Base-by-base conservation (phyloP, 1,140 invertebrate genomes). In the Drosophila guanche region DNA sequence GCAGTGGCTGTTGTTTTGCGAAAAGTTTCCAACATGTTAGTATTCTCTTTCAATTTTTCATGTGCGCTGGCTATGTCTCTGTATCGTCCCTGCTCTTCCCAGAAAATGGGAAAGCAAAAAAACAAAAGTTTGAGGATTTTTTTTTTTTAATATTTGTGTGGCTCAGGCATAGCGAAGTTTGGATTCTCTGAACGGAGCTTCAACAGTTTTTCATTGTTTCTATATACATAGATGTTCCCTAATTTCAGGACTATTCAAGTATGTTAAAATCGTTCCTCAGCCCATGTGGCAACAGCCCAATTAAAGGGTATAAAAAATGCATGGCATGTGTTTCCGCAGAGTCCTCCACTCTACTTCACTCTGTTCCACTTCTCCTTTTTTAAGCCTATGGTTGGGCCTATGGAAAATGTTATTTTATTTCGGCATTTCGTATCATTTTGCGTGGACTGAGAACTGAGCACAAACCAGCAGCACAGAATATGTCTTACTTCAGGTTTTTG, bases 31-130 rank as follows among this genome's bases (percentile, higher is more conserved):
- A 81, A 81, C 79, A 81, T 81, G 79, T 84, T 81, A 84, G 79
- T 84, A 79, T 77, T 79, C 81, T 81, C 84, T 81, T 81, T 84
- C 79, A 81, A 84, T 81, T 84, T 81, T 81, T 67, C 78, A 77
- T 80, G 67, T 67, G 59, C 68, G 65, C 79, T 45, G 53, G 58
- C 27, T 6, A 68, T 83, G 52, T 56, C 69, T 51, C 53, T 45
- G 57, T 33, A 22, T 42, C 58, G 58, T 41, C 62, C 33, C 33
- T 12, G 33, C 33, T 3, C 33, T 37, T 3, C 8, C 33, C 33
- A 0, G 3, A 37, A 10, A 12, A 12, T 1, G 3, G 25, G 57
- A 58, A 58, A 61, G 58, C 55, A 52, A 16, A 43, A 54, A 54
- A 75, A 71, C 54, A 63, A 48, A 12, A 42, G 52, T 40, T 16